A percentile compares a stretch with the other conserved stretches of the same genome.
Evolutionary conservation across 2,797 vertebrate species (phyloP).

Genomic region (Steatocranus sp.): DNA sequence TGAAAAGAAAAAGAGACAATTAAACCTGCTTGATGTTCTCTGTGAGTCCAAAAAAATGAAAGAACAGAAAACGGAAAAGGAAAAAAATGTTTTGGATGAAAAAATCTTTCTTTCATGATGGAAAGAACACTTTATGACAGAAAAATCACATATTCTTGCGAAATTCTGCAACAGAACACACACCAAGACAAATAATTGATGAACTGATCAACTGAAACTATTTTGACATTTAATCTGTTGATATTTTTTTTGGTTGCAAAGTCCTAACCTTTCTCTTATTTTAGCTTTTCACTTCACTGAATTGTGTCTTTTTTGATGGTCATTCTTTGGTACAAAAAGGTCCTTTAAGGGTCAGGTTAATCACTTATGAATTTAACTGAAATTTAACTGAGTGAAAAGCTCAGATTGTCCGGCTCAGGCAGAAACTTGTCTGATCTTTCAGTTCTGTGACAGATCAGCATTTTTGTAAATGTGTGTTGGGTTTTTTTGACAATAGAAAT

Average conservation of each 20-base stretch:
- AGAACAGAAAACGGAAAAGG: fast-evolving
- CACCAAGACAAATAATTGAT: background rate
- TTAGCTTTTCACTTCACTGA: background rate
- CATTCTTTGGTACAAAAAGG: background rate
- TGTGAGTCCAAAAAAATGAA: background rate
- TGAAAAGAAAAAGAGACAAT: background rate
- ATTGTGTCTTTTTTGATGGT: background rate
- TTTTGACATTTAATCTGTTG: background rate
- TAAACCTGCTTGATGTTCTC: background rate
- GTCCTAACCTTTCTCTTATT: background rate
- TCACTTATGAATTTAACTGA: background rate
- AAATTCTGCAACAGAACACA: no score
- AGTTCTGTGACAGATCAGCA: background rate
- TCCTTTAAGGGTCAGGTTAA: background rate
- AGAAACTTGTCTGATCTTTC: background rate
- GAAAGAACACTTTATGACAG: background rate
- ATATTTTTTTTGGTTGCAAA: background rate
- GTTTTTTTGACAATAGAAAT: background rate
- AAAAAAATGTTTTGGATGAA: background rate
- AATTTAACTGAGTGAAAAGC: background rate
- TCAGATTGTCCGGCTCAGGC: background rate
- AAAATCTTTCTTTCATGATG: background rate
- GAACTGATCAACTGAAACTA: background rate
- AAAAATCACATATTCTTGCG: fast-evolving
- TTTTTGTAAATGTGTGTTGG: background rate